phyloP scores from a whole-genome alignment of 2,888 invertebrate species.

The Mayetiola destructor region DNA sequence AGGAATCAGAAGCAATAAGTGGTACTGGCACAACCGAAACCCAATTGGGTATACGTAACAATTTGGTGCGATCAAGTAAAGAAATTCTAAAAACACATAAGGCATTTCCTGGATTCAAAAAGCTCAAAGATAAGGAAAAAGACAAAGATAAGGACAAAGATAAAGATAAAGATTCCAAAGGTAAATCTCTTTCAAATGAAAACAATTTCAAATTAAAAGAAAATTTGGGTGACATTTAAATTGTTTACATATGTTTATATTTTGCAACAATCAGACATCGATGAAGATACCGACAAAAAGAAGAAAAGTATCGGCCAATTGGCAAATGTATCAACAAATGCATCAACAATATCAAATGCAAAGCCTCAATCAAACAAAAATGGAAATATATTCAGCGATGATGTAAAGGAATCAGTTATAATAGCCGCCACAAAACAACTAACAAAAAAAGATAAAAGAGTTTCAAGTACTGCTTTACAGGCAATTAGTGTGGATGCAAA shows the following conservation, averaged over 20 bases:
- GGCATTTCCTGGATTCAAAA: slow-evolving; percentile 34
- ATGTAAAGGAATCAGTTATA: not conserved
- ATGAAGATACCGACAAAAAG: no score
- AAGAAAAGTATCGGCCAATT: no score
- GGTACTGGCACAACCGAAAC: slow-evolving; percentile 17
- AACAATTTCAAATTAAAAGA: slow-evolving; percentile 7
- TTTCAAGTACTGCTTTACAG: slow-evolving; percentile 10
- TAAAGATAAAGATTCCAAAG: slow-evolving; percentile 17
- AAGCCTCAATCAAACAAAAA: slow-evolving; percentile 15
- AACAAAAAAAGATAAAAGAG: slow-evolving; percentile 18
- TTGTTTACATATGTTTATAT: not conserved
- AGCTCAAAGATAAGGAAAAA: slow-evolving; percentile 33
- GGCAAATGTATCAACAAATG: no score
- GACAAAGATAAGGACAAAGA: slow-evolving; percentile 22
- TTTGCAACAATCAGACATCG: no score
- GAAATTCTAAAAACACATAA: slow-evolving; percentile 33
- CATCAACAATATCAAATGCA: not conserved
- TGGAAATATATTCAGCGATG: not conserved
- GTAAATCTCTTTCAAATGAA: not conserved
- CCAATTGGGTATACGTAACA: slow-evolving; percentile 28
- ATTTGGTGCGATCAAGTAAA: slow-evolving; percentile 33
- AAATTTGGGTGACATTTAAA: slow-evolving; percentile 15
- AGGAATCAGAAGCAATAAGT: slow-evolving; percentile 27
- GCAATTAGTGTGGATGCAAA: not conserved
- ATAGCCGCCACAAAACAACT: slow-evolving; percentile 4